Evolutionary conservation across 2,888 invertebrate genomes (phyloP), one percentile per base, ranked within the genome.

Genomic region (Carpatolechia fugitivella): DNA sequence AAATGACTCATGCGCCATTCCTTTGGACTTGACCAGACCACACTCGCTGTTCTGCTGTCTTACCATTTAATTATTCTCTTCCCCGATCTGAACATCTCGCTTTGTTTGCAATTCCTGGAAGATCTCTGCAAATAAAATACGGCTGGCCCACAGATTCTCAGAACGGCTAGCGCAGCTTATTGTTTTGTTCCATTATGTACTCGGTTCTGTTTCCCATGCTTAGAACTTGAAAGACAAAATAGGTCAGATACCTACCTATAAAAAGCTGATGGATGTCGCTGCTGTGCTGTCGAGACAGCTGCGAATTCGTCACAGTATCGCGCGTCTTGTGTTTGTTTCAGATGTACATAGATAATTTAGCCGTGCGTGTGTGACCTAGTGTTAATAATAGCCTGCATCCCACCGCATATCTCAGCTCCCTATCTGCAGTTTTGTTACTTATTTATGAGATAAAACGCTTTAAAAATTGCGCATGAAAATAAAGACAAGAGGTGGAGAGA

Each of bases 1-100:
- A 68, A 74, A 69, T 84, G 83, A 87, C 80, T 85, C 86, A 85
- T 78, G 76, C 78, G 64, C 70, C 72, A 74, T 70, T 75, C 74
- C 67, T 72, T 14, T 68, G 67, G 63, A 65, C 24, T 24, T 24
- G 24, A 4, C 24, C 24, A 4, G 24, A n/a, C 65, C 63, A 63
- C 57, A 58, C 52, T 52, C 56, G 20, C 40, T 33, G 52, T 55
- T 53, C 36, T 14, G 33, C 44, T 54, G 16, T 14, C 16, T 20
- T 47, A 13, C 24, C 2, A 5, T 4, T 13, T 33, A 16, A 29
- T 44, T 44, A 5, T 44, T 44, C 29, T 29, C n/a, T 44, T 44
- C 29, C 29, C 13, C n/a, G 29, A 24, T 29, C 29, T 24, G 29
- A 44, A 16, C 0, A 8, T 11, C 11, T 41, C 11, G 29, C 24